Evolutionary conservation across 2,797 vertebrate genomes (phyloP), one percentile per base, ranked within the genome.

Genomic region (Pygocentrus nattereri): DNA sequence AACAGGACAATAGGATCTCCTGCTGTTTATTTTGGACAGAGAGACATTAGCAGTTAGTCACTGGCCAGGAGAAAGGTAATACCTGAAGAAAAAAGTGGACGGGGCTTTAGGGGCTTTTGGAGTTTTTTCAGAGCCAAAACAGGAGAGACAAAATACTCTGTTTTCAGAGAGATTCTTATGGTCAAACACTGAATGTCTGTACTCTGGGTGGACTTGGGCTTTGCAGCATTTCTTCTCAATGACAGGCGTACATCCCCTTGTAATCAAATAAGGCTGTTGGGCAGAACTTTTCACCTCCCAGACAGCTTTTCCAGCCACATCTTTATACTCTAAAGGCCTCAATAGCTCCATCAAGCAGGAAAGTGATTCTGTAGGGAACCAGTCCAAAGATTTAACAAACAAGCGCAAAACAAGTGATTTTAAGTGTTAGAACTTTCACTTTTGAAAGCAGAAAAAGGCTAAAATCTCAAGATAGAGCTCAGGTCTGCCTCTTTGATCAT

Each of bases 201-300:
- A 89, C 88, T 87, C 86, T 82, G 88, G 34, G 62, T 65, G 52
- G 54, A 80, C 73, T 70, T 31, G 74, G 62, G 72, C 44, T 70
- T 65, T 58, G 81, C 21, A 69, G 31, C 81, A 78, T 65, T 83
- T 87, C 74, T 85, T 80, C 74, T 81, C 62, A 21, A 76, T 87
- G 89, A 93, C 89, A 90, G 59, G 82, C 84, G 79, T 91, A 87
- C 83, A 90, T 87, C 88, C 86, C 68, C 86, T 80, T 86, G 86
- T 93, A 93, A 93, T 92, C 88, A 92, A 93, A 93, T 89, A 91
- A 91, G 89, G 90, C 89, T 92, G 93, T 90, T 89, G 86, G 85
- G 89, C 81, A 90, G 90, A 87, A 89, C 85, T 90, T 91, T 91
- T 93, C 88, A 82, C 90, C 86, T 74, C 73, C 21, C 68, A 69